Evolutionary conservation across 35 echinoderm and acorn worm genomes (phyloP), one percentile per base, ranked within the genome.

Genomic region (Anneissia japonica): DNA sequence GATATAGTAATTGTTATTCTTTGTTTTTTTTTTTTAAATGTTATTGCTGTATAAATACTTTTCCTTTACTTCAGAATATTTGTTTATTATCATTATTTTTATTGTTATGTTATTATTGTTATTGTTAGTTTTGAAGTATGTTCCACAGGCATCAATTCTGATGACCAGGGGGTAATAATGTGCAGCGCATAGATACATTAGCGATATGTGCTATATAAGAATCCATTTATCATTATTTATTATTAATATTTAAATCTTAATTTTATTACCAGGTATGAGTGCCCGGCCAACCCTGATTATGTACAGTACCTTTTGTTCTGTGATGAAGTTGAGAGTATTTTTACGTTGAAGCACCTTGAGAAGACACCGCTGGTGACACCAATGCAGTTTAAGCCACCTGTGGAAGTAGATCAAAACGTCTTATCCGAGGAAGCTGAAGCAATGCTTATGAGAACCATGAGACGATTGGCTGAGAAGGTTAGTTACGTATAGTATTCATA

Each of bases 271-370:
- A 99, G 96, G 0, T 99, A 79, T 81, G 89, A 94, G 39, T 93
- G 75, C 37, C 96, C 96, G 9, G 10, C 29, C 31, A 84, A 99
- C 43, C 82, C 92, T 35, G 74, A 86, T 17, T 99, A 92, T 72
- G 92, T 92, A 19, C 83, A 99, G 32, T 99, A 94, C 46, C 41
- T 89, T 26, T 23, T 19, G 21, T 99, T 99, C 77, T 90, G 77
- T 77, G 89, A 98, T 84, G 86, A 93, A 32, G 86, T 98, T 26
- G 95, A 98, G 73, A 93, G 95, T 72, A 93, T 98, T 56, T 98
- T 98, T 74, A 98, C 95, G 17, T 45, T 98, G 29, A 98, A 98
- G 89, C 90, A 98, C 39, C 86, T 98, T 19, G 95, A 98, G 86
- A 98, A 98, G 55, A 86, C 84, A 16, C 96, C 96, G 12, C 83